Base-by-base conservation (phyloP, 2,888 invertebrate species). In the Heliconius aoede region DNA sequence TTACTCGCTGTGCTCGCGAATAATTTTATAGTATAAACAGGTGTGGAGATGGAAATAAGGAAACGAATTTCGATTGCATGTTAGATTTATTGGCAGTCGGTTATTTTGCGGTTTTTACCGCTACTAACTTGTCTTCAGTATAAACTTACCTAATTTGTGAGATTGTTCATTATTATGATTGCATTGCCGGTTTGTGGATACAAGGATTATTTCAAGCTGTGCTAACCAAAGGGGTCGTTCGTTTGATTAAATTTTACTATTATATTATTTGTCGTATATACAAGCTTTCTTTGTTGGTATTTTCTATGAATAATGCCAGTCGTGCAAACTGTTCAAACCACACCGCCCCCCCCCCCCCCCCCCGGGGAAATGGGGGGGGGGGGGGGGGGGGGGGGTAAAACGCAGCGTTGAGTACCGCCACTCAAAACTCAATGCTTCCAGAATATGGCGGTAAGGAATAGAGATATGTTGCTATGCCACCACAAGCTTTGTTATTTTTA, bases 31-130 rank as follows among this genome's bases (percentile, higher is more conserved):
- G 85, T 86, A 84, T 78, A 81, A 81, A 82, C 80, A 80, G 82
- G 81, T 81, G 82, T 78, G 83, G 82, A 84, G 86, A 88, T 85
- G 85, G 85, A 85, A 88, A 91, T 90, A 89, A 90, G 91, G 92
- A 92, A 91, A 88, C 85, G 81, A 83, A 86, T 84, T 82, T 80
- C 80, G 81, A 84, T 86, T 82, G 83, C 80, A 78, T 80, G 80
- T 81, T 81, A 81, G 86, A 88, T 89, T 88, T 89, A 88, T 88
- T 85, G 87, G 82, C 85, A 82, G 83, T 86, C 85, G 86, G 87
- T 87, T 85, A 82, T 79, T 76, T 79, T 83, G 85, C 77, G 84
- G 85, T 79, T 81, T 81, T 77, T 79, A 76, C 80, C 80, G 76
- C 80, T 79, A 80, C 80, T 79, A 81, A 80, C 77, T 76, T 80